Evolutionary conservation across 2,888 invertebrate species (phyloP).

Genomic region (Listrodromus nycthemerus): DNA sequence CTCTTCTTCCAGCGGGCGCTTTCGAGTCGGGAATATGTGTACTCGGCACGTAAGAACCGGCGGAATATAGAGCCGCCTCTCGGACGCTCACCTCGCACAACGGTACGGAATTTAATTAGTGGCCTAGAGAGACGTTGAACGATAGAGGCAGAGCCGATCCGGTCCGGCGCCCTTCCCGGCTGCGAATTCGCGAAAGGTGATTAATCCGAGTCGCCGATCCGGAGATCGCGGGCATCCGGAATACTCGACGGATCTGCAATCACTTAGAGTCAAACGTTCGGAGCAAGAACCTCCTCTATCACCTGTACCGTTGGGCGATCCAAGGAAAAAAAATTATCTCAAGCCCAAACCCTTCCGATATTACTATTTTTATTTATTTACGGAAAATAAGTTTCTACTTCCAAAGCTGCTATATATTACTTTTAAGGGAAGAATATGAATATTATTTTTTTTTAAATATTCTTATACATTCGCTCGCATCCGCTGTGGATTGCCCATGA

Average conservation of each 20-base stretch:
- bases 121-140: conserved; percentile 37
- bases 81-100: conserved; percentile 33
- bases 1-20: conserved; percentile 1
- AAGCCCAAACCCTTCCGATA: too few relatives aligned
- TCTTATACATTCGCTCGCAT: too few relatives aligned
- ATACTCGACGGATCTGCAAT: conserved; percentile 10
- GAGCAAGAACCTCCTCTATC: not conserved
- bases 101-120: conserved; percentile 64
- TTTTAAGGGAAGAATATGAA: too few relatives aligned
- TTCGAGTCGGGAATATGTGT: conserved; percentile 8
- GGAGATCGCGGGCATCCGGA: conserved; percentile 4
- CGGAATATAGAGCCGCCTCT: conserved; percentile 50
- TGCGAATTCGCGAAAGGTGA: conserved; percentile 35
- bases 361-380: too few relatives aligned
- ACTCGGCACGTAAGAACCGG: not conserved
- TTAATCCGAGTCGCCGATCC: conserved; percentile 30
- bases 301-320: not conserved
- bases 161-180: conserved; percentile 4
- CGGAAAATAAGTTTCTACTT: too few relatives aligned
- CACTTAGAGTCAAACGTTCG: conserved; percentile 11
- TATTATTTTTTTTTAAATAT: too few relatives aligned
- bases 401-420: too few relatives aligned
- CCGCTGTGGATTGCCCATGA: too few relatives aligned
- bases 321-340: too few relatives aligned
- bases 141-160: conserved; percentile 28